Percentiles rank a stretch among this genome's conserved stretches.
These are phyloP conservation scores for Eulemur mongoz DNA, from an alignment of 2,797 vertebrate genomes.

Conservation along the genomic window DNA sequence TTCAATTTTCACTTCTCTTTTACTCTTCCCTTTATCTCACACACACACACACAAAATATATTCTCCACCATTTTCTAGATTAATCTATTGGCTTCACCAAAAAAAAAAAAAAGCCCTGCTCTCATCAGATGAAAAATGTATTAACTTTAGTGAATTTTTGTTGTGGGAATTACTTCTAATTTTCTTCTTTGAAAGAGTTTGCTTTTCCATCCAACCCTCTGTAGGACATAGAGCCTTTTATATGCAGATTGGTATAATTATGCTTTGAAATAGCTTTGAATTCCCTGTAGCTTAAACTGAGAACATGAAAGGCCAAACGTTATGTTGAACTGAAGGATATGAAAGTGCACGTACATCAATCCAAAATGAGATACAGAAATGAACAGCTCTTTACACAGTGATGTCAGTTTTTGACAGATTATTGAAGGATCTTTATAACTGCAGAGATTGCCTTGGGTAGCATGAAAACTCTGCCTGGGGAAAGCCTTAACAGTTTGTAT, in stretches of 20 bases:
- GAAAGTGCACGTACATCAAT: slow-evolving; percentile 81
- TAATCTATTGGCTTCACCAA: slow-evolving; percentile 71
- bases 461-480: slow-evolving; percentile 64
- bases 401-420: slow-evolving; percentile 81
- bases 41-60: neutral
- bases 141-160: slow-evolving; percentile 83
- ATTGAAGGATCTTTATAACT: slow-evolving; percentile 81
- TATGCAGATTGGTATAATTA: slow-evolving; percentile 89
- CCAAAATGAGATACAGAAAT: slow-evolving; percentile 83
- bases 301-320: slow-evolving; percentile 89
- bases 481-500: slow-evolving; percentile 71
- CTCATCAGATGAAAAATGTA: slow-evolving; percentile 83
- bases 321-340: slow-evolving; percentile 83
- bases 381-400: slow-evolving; percentile 77
- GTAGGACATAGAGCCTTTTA: slow-evolving; percentile 87
- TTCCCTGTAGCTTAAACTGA: slow-evolving; percentile 85
- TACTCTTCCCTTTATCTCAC: neutral
- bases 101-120: slow-evolving; percentile 65
- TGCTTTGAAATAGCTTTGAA: slow-evolving; percentile 87
- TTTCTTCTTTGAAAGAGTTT: slow-evolving; percentile 83
- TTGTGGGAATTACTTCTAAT: slow-evolving; percentile 85
- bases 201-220: slow-evolving; percentile 79
- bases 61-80: slow-evolving; percentile 67
- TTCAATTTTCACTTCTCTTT: neutral
- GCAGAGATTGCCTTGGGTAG: slow-evolving; percentile 58